phyloP scores from a whole-genome alignment of 2,113 vertebrate species.

The Orientallactaga bullata region DNA sequence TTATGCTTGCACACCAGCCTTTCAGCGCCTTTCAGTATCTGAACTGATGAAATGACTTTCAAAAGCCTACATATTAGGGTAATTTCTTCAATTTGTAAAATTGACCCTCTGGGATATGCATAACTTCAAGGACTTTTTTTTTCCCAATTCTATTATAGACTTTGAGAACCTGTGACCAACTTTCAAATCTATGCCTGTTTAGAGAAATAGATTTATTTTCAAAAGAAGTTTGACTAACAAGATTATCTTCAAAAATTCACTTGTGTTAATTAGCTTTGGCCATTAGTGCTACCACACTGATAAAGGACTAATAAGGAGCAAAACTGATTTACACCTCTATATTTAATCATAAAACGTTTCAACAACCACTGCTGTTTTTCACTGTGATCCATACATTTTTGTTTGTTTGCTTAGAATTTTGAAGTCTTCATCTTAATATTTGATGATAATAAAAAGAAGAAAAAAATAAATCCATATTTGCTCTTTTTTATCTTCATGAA shows the following conservation, averaged over 20 bases:
- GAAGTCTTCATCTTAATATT: conserved; percentile 73
- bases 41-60: conserved; percentile 1
- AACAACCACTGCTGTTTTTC: conserved; percentile 33
- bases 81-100: conserved; percentile 49
- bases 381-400: conserved; percentile 40
- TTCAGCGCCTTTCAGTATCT: not conserved
- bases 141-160: not conserved
- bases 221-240: conserved; percentile 20
- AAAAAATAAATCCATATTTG: conserved; percentile 60
- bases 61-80: not conserved
- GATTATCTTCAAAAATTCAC: not conserved
- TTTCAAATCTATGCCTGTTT: conserved; percentile 16
- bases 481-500: not conserved
- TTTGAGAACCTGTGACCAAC: conserved; percentile 2
- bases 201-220: not conserved
- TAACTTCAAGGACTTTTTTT: not conserved
- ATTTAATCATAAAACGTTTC: conserved; percentile 24
- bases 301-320: not conserved
- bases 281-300: not conserved
- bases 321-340: not conserved
- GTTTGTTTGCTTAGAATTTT: conserved; percentile 73
- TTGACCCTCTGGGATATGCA: not conserved
- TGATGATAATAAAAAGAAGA: conserved; percentile 76
- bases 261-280: not conserved
- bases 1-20: not conserved